Conservation (phyloP, 2,113 vertebrate species). For the Antechinus flavipes region DNA sequence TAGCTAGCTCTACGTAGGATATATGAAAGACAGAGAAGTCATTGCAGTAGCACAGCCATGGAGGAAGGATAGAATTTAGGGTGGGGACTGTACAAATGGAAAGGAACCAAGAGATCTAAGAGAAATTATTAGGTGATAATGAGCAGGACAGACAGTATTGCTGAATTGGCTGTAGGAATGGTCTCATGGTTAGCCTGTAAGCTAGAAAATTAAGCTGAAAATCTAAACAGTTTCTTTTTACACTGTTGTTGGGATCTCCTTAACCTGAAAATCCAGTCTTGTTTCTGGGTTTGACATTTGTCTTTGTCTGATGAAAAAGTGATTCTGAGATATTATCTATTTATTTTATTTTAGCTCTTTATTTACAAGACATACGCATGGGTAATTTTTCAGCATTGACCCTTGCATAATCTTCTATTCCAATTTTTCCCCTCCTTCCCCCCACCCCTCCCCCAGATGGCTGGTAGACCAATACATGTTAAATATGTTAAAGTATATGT, state of each 20-base stretch:
- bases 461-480: too few relatives aligned
- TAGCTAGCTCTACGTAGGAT: neutral
- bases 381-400: too few relatives aligned
- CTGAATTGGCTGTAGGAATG: neutral
- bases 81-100: neutral
- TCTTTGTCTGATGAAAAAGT: neutral
- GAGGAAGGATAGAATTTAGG: neutral
- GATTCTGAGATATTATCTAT: neutral
- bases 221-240: neutral
- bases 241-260: neutral
- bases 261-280: neutral
- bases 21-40: neutral
- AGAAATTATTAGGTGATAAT: neutral
- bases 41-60: neutral
- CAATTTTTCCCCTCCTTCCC: too few relatives aligned
- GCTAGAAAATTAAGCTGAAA: neutral
- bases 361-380: too few relatives aligned
- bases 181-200: neutral
- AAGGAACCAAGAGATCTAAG: neutral
- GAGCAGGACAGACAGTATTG: neutral
- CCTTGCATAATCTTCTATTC: too few relatives aligned
- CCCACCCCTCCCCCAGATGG: too few relatives aligned
- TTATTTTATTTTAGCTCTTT: too few relatives aligned
- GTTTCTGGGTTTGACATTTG: neutral
- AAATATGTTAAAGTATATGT: too few relatives aligned